Percentiles rank a stretch among this genome's conserved stretches.
Conservation (phyloP, 2,888 invertebrate species). For the Alcis repandata region DNA sequence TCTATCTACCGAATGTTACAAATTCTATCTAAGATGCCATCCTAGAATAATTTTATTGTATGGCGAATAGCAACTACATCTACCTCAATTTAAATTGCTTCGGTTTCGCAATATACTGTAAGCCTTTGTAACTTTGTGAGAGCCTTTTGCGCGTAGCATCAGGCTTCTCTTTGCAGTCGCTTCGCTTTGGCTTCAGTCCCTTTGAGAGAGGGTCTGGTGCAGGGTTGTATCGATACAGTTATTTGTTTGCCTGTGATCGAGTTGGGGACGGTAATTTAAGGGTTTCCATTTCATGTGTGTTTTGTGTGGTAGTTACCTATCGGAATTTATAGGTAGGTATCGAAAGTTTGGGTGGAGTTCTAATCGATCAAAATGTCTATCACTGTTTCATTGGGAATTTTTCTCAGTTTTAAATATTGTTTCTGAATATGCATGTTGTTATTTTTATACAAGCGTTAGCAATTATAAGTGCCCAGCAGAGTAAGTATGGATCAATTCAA, state of each 20-base stretch:
- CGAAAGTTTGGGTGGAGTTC: background rate
- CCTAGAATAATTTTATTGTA: background rate
- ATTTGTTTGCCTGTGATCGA: conserved; percentile 81
- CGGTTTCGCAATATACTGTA: conserved; percentile 50
- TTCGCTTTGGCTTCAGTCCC: conserved; percentile 34
- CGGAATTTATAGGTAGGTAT: conserved; percentile 21
- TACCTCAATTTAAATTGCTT: conserved; percentile 52
- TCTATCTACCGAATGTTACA: too few species aligned
- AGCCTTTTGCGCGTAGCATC: conserved; percentile 62
- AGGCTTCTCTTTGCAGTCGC: conserved; percentile 77
- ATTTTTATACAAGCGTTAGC: too few species aligned
- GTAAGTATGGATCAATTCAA: too few species aligned
- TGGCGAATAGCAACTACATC: conserved; percentile 13
- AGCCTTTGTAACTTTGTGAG: conserved; percentile 67
- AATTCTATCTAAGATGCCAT: too few species aligned
- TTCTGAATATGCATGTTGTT: too few species aligned
- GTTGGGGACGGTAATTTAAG: conserved; percentile 57
- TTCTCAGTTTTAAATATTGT: too few species aligned
- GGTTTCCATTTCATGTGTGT: conserved; percentile 52
- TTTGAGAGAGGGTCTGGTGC: conserved; percentile 59
- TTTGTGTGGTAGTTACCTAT: too few species aligned
- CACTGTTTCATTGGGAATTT: too few species aligned
- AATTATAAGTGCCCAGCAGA: too few species aligned
- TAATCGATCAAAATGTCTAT: too few species aligned
- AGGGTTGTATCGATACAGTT: conserved; percentile 76